Evolutionary conservation across 1,140 invertebrate genomes (phyloP).

Genomic region (Oscheius sp.): DNA sequence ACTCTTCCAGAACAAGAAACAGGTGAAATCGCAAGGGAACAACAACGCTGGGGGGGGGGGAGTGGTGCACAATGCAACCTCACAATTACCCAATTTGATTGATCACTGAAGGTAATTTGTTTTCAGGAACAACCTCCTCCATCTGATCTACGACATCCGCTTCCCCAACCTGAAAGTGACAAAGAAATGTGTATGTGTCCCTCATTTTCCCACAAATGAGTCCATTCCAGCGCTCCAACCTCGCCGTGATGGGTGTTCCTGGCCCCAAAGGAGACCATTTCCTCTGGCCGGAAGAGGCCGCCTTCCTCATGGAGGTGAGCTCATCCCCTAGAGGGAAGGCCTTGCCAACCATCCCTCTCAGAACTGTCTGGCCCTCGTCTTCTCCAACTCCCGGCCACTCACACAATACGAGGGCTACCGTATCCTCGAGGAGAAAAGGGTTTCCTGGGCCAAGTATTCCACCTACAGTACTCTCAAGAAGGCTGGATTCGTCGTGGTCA

Average conservation of each 20-base stretch:
- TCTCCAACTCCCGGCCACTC: not conserved
- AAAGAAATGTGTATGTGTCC: not conserved
- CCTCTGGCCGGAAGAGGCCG: constrained; percentile 39
- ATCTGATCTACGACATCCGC: not conserved
- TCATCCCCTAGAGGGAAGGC: not conserved
- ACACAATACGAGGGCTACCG: constrained; percentile 3
- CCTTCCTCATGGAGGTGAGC: constrained; percentile 43
- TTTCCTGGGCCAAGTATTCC: constrained; percentile 9
- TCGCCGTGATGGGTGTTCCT: constrained; percentile 41
- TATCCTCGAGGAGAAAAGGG: constrained; percentile 2
- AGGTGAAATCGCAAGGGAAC: too few relatives aligned
- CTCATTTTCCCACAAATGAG: not conserved
- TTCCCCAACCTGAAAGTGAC: constrained; percentile 1
- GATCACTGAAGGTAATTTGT: too few relatives aligned
- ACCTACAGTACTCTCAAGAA: constrained; percentile 5
- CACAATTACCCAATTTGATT: too few relatives aligned
- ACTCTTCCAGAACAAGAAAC: not conserved
- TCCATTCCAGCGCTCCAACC: not conserved
- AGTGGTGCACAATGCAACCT: too few relatives aligned
- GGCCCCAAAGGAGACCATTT: constrained; percentile 18
- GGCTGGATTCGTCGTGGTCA: constrained; percentile 17
- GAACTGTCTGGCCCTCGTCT: constrained; percentile 5
- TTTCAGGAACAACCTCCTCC: not conserved
- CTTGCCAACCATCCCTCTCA: not conserved
- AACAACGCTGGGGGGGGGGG: too few relatives aligned